Evolutionary conservation across 2,797 vertebrate species (phyloP).

Genomic region (Oreochromis mossambicus): DNA sequence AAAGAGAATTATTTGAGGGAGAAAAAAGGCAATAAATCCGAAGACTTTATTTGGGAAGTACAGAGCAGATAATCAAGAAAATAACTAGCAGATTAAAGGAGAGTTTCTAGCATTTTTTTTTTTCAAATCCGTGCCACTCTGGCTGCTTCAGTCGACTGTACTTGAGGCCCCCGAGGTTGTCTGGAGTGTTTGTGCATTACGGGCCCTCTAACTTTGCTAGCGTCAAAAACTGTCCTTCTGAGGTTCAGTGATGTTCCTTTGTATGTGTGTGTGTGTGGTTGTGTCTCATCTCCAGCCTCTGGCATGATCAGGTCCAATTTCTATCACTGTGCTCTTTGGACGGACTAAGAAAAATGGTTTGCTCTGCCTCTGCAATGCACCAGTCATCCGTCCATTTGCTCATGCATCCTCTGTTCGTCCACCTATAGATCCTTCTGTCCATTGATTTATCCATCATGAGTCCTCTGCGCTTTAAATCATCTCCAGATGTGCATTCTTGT

Average conservation of each 20-base stretch:
- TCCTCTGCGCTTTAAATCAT: neutral
- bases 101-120: neutral
- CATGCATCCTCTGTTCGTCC: neutral
- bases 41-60: neutral
- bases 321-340: conserved; percentile 51
- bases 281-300: conserved; percentile 53
- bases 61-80: neutral
- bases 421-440: neutral
- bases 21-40: neutral
- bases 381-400: neutral
- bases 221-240: conserved; percentile 50
- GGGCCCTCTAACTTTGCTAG: conserved; percentile 48
- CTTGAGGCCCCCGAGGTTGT: conserved; percentile 12
- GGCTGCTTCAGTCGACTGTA: neutral
- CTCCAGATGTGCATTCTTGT: conserved; percentile 32
- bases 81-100: neutral
- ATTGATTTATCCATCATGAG: neutral
- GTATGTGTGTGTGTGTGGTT: conserved; percentile 16
- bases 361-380: conserved; percentile 35
- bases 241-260: conserved; percentile 47
- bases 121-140: neutral
- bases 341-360: conserved; percentile 23
- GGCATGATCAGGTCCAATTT: conserved; percentile 65
- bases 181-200: conserved; percentile 9
- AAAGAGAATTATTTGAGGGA: neutral